phyloP scores from a whole-genome alignment of 2,797 vertebrate species.

The Scarus forsteni region DNA sequence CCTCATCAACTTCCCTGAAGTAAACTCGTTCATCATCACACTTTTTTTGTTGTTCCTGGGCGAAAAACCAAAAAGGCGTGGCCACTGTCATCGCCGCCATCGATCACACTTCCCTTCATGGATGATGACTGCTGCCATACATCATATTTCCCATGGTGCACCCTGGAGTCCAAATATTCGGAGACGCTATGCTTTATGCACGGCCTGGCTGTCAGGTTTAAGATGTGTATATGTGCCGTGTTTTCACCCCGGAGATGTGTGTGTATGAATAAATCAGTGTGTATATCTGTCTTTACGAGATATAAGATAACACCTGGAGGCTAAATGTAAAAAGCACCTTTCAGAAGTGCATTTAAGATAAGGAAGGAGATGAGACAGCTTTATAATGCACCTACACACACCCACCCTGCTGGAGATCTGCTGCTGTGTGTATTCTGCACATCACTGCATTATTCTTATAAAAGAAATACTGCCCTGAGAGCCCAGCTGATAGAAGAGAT shows the following conservation, averaged over 20 bases:
- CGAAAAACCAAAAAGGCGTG: conserved; percentile 60
- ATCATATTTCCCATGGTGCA: conserved; percentile 53
- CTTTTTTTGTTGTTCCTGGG: conserved; percentile 39
- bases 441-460: conserved; percentile 33
- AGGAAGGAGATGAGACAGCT: conserved; percentile 51
- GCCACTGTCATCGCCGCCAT: conserved; percentile 59
- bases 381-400: conserved; percentile 43
- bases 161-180: conserved; percentile 34
- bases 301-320: conserved; percentile 49
- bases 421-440: conserved; percentile 38
- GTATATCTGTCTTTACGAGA: conserved; percentile 43
- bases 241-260: conserved; percentile 36
- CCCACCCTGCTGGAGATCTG: conserved; percentile 22
- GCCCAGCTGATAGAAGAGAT: conserved; percentile 34
- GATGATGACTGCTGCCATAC: conserved; percentile 49
- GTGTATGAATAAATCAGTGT: conserved; percentile 13
- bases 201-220: conserved; percentile 34
- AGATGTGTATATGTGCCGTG: conserved; percentile 34
- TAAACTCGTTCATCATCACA: conserved; percentile 61
- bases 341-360: conserved; percentile 59
- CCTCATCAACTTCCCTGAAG: conserved; percentile 50
- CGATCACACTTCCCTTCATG: conserved; percentile 64
- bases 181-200: conserved; percentile 48
- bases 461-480: conserved; percentile 32
- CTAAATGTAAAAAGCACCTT: conserved; percentile 54